These are phyloP conservation scores for Augochlorella aurata DNA, from an alignment of 2,888 invertebrate genomes.

Conservation along the genomic window DNA sequence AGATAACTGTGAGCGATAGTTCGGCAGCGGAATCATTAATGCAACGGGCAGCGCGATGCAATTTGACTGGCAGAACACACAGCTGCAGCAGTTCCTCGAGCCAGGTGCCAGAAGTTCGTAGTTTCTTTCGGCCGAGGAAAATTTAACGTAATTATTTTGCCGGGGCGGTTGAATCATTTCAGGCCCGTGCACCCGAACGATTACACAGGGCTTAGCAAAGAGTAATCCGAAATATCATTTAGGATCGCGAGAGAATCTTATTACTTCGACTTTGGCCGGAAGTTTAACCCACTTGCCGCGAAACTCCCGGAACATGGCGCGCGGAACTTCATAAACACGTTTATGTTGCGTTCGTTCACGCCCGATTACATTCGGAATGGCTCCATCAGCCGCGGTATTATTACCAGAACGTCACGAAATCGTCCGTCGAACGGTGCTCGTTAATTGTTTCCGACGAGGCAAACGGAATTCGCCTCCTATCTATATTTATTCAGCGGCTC, in stretches of 20 bases:
- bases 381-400: not conserved
- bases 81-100: not conserved
- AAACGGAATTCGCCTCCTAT: not conserved
- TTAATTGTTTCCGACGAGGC: too few relatives aligned
- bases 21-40: not conserved
- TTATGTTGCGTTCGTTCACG: not conserved
- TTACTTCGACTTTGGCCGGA: conserved; percentile 1
- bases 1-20: not conserved
- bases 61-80: not conserved
- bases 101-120: not conserved
- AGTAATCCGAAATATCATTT: conserved; percentile 15
- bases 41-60: not conserved
- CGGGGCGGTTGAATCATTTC: not conserved
- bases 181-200: not conserved
- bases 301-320: not conserved
- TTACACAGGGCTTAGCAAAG: not conserved
- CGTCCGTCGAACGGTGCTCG: not conserved
- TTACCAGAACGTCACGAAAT: not conserved
- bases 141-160: conserved; percentile 2
- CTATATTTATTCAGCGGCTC: not conserved
- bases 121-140: not conserved
- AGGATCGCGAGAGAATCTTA: conserved; percentile 10
- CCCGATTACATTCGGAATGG: conserved; percentile 14
- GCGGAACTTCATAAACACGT: conserved; percentile 9
- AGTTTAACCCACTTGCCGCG: conserved; percentile 9